These are phyloP conservation scores for Megastigmus dorsalis DNA, from an alignment of 2,888 invertebrate genomes.

Conservation along the genomic window DNA sequence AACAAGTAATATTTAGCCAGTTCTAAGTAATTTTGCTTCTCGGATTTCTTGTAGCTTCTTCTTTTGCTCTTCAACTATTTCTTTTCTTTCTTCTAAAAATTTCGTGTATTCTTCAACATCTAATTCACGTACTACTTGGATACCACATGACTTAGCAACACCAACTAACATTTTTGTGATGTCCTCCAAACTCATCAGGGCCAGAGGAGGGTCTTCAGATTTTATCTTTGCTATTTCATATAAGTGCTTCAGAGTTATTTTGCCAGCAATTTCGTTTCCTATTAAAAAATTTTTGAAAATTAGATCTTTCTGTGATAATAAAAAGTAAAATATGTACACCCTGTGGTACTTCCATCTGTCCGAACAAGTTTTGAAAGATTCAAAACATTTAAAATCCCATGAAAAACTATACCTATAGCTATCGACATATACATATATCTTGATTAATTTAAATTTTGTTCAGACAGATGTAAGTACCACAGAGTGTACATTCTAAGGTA, in stretches of 20 bases:
- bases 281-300: too few species aligned
- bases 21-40: slow-evolving; percentile 92
- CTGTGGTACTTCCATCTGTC: too few species aligned
- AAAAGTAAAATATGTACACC: too few species aligned
- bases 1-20: slow-evolving; percentile 74
- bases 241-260: slow-evolving; percentile 93
- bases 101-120: slow-evolving; percentile 87
- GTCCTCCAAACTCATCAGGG: slow-evolving; percentile 80
- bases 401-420: too few species aligned
- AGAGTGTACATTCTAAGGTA: too few species aligned
- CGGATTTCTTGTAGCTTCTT: slow-evolving; percentile 84
- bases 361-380: too few species aligned
- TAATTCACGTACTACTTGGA: slow-evolving; percentile 86
- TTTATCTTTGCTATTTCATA: slow-evolving; percentile 99
- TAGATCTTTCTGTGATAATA: too few species aligned
- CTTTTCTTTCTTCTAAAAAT: slow-evolving; percentile 86
- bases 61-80: slow-evolving; percentile 83
- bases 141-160: slow-evolving; percentile 87
- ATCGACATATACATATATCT: too few species aligned
- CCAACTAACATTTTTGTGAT: slow-evolving; percentile 88
- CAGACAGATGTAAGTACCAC: too few species aligned
- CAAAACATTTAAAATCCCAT: too few species aligned
- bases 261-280: slow-evolving; percentile 89
- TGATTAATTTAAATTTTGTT: too few species aligned
- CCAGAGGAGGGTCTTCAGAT: slow-evolving; percentile 86